A percentile compares a stretch with the other conserved stretches of the same genome.
Conservation (phyloP, 2,888 invertebrate species). For the Corythucha ciliata region DNA sequence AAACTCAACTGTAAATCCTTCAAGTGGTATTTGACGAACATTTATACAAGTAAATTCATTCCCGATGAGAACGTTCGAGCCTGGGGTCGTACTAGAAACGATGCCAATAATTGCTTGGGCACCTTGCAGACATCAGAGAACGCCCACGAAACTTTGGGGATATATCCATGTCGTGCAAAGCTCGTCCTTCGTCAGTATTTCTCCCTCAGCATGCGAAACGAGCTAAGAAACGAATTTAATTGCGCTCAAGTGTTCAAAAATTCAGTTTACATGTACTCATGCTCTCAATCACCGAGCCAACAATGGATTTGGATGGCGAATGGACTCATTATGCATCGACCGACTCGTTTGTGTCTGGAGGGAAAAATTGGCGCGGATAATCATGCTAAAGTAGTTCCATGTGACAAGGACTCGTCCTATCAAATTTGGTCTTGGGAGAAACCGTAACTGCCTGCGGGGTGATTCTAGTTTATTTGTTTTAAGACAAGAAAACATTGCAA, state of each 20-base stretch:
- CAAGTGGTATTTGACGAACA: conserved; percentile 81
- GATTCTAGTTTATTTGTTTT: no score
- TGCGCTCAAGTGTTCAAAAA: no score
- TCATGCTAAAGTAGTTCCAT: conserved; percentile 4
- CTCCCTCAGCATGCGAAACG: conserved; percentile 6
- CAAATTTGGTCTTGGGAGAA: conserved; percentile 21
- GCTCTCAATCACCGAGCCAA: no score
- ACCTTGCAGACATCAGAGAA: no score
- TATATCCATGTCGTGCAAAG: background rate
- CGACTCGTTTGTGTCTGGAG: conserved; percentile 19
- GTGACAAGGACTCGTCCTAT: conserved; percentile 8
- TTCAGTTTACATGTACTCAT: no score
- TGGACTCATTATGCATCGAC: conserved; percentile 12
- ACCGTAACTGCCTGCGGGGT: no score
- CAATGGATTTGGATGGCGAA: conserved; percentile 12
- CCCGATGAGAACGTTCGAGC: conserved; percentile 3
- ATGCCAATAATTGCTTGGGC: conserved; percentile 6
- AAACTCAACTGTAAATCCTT: conserved; percentile 81
- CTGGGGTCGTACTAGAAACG: conserved; percentile 5
- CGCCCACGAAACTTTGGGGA: no score
- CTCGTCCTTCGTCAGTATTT: conserved; percentile 12
- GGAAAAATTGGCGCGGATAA: background rate
- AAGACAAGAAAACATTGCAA: no score
- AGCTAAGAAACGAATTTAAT: no score
- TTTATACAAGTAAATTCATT: conserved; percentile 53